Conservation (phyloP, 2,888 invertebrate genomes). For the Spodoptera littoralis region DNA sequence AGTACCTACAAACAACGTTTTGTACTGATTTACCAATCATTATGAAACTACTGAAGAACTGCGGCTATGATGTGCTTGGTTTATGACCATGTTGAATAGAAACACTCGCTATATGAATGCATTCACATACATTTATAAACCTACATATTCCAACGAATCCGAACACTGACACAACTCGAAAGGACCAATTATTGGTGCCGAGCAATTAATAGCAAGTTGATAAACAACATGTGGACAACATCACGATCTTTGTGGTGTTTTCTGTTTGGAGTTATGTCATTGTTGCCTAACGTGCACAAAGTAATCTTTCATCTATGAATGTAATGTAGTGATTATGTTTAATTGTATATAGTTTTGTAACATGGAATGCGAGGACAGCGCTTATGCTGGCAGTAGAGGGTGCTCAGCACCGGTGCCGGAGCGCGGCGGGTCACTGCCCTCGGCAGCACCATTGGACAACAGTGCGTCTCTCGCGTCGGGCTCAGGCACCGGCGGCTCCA, state of each 20-base stretch:
- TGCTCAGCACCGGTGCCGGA: conserved; percentile 43
- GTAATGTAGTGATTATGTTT: conserved; percentile 7
- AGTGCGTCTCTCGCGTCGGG: conserved; percentile 61
- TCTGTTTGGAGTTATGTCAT: conserved; percentile 29
- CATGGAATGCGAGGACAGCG: conserved; percentile 33
- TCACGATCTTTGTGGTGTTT: no score
- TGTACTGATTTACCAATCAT: conserved; percentile 16
- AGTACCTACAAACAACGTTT: conserved; percentile 9
- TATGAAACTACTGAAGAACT: conserved; percentile 7
- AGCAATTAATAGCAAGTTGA: neutral
- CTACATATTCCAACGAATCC: conserved; percentile 11
- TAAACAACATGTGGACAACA: no score
- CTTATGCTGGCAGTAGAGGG: conserved; percentile 59
- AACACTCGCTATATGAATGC: conserved; percentile 10
- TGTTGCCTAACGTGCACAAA: conserved; percentile 24
- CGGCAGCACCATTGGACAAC: conserved; percentile 63
- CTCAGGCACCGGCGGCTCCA: conserved; percentile 48
- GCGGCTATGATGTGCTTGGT: neutral
- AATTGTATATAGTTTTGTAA: conserved; percentile 17
- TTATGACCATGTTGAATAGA: neutral
- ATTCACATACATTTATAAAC: conserved; percentile 1
- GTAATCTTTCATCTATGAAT: conserved; percentile 6
- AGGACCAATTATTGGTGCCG: neutral
- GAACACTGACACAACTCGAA: conserved; percentile 35
- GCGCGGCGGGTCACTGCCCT: conserved; percentile 29